Conservation (phyloP, 2,888 invertebrate species). For the Andrena bicolor region DNA sequence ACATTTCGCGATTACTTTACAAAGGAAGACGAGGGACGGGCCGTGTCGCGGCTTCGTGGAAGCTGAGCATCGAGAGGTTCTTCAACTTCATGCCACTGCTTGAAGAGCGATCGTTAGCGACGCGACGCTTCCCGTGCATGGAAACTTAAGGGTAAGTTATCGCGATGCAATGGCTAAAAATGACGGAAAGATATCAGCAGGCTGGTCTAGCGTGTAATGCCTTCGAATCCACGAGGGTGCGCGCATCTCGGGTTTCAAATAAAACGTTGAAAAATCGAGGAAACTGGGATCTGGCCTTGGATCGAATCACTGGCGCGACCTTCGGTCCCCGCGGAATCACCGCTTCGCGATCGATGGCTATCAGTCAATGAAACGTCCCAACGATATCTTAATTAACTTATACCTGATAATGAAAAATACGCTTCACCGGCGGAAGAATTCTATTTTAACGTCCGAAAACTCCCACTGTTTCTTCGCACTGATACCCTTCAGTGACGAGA, state of each 20-base stretch:
- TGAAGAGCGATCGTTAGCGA: conserved; percentile 16
- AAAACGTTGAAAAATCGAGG: conserved; percentile 40
- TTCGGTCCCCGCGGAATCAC: conserved; percentile 16
- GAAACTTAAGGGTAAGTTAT: background rate
- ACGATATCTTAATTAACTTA: conserved; percentile 18
- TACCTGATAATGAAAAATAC: background rate
- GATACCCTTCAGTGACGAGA: too few species aligned
- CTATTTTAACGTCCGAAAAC: too few species aligned
- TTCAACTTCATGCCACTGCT: background rate
- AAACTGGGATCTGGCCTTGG: conserved; percentile 46
- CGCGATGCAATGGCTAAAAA: conserved; percentile 8
- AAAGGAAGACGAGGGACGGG: background rate
- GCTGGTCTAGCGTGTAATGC: conserved; percentile 1
- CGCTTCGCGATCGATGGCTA: conserved; percentile 1
- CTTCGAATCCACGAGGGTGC: conserved; percentile 30
- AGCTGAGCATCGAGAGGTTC: background rate
- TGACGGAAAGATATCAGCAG: background rate
- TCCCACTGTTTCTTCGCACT: too few species aligned
- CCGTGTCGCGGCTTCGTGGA: background rate
- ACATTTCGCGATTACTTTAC: too few species aligned
- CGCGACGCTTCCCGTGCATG: conserved; percentile 15
- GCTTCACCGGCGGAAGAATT: too few species aligned
- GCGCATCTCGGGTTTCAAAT: conserved; percentile 35
- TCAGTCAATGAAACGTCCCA: conserved; percentile 4
- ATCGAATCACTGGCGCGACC: conserved; percentile 36